phyloP scores from a whole-genome alignment of 2,113 vertebrate species.

The Melozone crissalis region DNA sequence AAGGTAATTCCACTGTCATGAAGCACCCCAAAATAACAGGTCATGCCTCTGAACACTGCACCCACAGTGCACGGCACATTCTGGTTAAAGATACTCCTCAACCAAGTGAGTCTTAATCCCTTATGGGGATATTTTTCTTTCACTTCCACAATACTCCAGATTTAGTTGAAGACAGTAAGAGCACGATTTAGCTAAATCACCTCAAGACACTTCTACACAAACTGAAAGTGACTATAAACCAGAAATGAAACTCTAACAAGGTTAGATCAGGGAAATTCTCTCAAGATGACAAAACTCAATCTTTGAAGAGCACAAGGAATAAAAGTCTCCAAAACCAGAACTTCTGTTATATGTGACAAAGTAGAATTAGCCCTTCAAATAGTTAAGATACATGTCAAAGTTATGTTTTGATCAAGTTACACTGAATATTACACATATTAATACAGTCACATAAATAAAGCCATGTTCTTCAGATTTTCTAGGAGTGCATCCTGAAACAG shows the following conservation, averaged over 20 bases:
- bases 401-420: neutral
- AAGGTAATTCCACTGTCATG: neutral
- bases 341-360: neutral
- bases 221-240: neutral
- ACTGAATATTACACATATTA: neutral
- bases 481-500: neutral
- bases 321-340: neutral
- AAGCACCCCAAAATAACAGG: neutral
- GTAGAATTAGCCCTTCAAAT: neutral
- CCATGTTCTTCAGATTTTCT: neutral
- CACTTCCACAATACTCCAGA: neutral
- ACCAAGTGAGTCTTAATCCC: neutral
- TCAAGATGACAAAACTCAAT: neutral
- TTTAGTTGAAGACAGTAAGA: neutral
- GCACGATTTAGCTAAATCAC: neutral
- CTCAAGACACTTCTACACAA: neutral
- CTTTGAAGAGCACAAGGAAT: neutral
- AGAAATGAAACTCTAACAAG: neutral
- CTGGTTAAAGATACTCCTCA: neutral
- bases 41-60: neutral
- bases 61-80: rapidly evolving
- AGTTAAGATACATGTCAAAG: neutral
- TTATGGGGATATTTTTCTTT: neutral
- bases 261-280: neutral
- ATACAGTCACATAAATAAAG: neutral